phyloP scores from a whole-genome alignment of 2,888 invertebrate genomes.

The Hololepta plana region DNA sequence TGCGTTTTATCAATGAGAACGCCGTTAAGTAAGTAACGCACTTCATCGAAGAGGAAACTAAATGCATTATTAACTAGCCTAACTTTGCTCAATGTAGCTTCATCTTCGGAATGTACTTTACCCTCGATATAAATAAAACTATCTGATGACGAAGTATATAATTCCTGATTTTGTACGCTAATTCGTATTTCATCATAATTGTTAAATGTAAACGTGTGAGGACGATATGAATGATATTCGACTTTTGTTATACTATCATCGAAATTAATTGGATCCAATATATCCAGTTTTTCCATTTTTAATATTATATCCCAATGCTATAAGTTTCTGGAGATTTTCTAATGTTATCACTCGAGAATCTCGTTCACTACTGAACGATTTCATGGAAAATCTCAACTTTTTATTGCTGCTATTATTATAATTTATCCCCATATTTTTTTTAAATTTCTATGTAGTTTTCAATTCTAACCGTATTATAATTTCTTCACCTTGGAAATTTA shows the following conservation, averaged over 20 bases:
- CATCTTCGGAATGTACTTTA: conserved; percentile 2
- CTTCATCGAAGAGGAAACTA: background rate
- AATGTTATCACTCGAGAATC: too few relatives aligned
- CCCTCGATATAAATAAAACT: conserved; percentile 6
- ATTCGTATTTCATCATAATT: conserved; percentile 11
- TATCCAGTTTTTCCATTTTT: conserved; percentile 3
- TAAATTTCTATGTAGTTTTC: too few relatives aligned
- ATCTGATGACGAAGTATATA: conserved; percentile 7
- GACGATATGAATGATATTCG: conserved; percentile 9
- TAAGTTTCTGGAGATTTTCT: too few relatives aligned
- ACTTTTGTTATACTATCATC: conserved; percentile 8
- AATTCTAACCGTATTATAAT: conserved; percentile 14
- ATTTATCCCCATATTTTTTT: too few relatives aligned
- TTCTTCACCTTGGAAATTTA: conserved; percentile 16
- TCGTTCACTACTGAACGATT: too few relatives aligned
- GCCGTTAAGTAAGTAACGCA: background rate
- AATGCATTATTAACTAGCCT: background rate
- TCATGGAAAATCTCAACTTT: too few relatives aligned
- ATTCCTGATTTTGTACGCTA: conserved; percentile 10
- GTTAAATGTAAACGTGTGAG: conserved; percentile 11
- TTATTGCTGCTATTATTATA: too few relatives aligned
- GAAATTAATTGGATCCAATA: background rate
- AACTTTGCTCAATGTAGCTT: conserved; percentile 1
- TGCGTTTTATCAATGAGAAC: background rate
- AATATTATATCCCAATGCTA: too few relatives aligned